A percentile compares a stretch with the other conserved stretches of the same genome.
phyloP scores from a whole-genome alignment of 2,888 invertebrate species.

The Cyrtodaria siliqua region DNA sequence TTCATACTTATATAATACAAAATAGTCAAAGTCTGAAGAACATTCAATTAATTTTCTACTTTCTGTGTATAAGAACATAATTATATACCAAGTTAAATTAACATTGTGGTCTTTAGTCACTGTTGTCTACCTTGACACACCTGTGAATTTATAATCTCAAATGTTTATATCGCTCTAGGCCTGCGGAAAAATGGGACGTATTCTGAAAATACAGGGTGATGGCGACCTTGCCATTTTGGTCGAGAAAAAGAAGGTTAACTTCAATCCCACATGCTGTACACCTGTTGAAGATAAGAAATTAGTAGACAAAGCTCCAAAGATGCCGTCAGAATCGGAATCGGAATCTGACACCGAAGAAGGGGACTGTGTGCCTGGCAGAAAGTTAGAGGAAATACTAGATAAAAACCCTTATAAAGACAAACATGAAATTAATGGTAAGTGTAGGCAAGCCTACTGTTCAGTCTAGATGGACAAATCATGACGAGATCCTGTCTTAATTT shows the following conservation, averaged over 20 bases:
- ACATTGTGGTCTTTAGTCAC: no score
- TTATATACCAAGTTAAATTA: no score
- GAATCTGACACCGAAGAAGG: conserved; percentile 23
- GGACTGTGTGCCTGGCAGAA: conserved; percentile 47
- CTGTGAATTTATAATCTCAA: background rate
- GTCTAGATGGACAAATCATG: no score
- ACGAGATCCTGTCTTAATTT: no score
- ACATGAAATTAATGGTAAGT: conserved; percentile 4
- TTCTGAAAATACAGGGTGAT: conserved; percentile 57
- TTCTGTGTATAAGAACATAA: no score
- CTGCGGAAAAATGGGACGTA: conserved; percentile 59
- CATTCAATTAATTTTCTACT: no score
- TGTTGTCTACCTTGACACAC: no score
- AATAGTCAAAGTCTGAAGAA: no score
- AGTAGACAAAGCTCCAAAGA: conserved; percentile 36
- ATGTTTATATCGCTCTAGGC: conserved; percentile 27
- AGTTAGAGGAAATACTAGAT: background rate
- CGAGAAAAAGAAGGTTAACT: conserved; percentile 27
- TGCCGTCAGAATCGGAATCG: conserved; percentile 24
- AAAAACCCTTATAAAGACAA: conserved; percentile 11
- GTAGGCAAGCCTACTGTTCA: no score
- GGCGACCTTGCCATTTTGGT: conserved; percentile 57
- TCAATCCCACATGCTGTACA: conserved; percentile 55
- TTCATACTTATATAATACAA: no score
- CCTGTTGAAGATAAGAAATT: conserved; percentile 23